Evolutionary conservation across 2,113 vertebrate species (phyloP), one percentile per base, ranked within the genome.

Genomic region (Scopus umbretta): DNA sequence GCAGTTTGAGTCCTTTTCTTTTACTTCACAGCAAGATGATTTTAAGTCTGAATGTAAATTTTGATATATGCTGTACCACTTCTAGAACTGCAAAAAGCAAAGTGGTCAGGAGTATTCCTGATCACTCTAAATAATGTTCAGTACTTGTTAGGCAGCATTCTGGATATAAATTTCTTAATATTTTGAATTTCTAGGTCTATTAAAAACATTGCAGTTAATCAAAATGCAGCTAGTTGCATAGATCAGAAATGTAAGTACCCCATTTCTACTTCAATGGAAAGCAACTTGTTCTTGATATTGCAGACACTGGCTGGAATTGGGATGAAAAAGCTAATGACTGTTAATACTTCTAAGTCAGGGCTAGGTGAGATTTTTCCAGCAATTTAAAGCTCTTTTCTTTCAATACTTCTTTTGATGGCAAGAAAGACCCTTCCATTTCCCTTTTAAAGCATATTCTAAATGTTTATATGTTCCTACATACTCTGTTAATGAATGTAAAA

Each of bases 31-130:
- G 11, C 63, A 89, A 42, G 16, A 6, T 34, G 4, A 20, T 40
- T 27, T 11, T 19, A 79, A 13, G 34, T 36, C 20, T 40, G 18
- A 23, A 7, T 20, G 42, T 19, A 5, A 11, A 22, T 49, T 40
- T 71, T 58, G 32, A 43, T 6, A 10, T 4, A 4, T 14, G 5
- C 25, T 12, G 0, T 11, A 9, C 6, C 4, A 16, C 20, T 80
- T 71, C 6, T 27, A 45, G n/a, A 45, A 11, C 38, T 45, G 42
- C 19, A 30, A 7, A 61, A 61, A 49, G 7, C 49, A 7, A 52
- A 56, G 65, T 49, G 47, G 5, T 32, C 38, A 36, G 34, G 67
- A 62, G 13, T 30, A 62, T 58, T 74, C 26, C 67, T 68, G 15
- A 15, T 30, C 26, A 5, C 26, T 86, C 30, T 7, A 66, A 42